Evolutionary conservation across 2,888 invertebrate genomes (phyloP), one percentile per base, ranked within the genome.

Genomic region (Parasteatoda lunata): DNA sequence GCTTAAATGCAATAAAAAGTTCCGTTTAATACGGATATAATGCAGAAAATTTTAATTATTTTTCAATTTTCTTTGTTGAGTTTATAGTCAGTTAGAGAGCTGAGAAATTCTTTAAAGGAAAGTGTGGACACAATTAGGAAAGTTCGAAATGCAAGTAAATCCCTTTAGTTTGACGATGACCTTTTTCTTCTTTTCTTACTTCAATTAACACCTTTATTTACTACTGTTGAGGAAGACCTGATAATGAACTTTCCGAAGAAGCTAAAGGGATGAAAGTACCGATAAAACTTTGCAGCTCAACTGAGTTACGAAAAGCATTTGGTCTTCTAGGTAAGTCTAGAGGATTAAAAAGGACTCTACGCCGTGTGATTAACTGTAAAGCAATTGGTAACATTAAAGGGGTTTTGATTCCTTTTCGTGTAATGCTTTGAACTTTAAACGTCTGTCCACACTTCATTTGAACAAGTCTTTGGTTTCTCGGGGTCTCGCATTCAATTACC

Each of bases 221-320:
- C 70, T 71, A 51, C 65, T 71, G 76, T 51, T 59, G 52, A 66
- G 77, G 71, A 83, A 73, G 68, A 77, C 71, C 83, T 77, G 83
- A 77, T 83, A 83, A 83, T 83, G 83, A 83, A 83, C 83, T 83
- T 83, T 83, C 83, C 71, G 77, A 77, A 83, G 83, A 83, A 77
- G 77, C 83, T 83, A 83, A 83, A 82, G 70, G 82, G 82, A 82
- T 69, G 51, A 82, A 83, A 83, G 77, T 72, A 77, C 77, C 83
- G 77, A 83, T 83, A 83, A 83, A 83, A 83, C 83, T 83, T 83
- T 83, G 83, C 52, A 71, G 76, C 68, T 66, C 51, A 81, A 81
- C 81, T 81, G 48, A 77, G 77, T 77, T 76, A 83, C 77, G 77
- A 66, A 77, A 77, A 51, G 65, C 52, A 51, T 65, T 71, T 77